Percentiles rank a stretch among this genome's conserved stretches.
phyloP scores from a whole-genome alignment of 2,113 vertebrate genomes.

The Willisornis vidua region DNA sequence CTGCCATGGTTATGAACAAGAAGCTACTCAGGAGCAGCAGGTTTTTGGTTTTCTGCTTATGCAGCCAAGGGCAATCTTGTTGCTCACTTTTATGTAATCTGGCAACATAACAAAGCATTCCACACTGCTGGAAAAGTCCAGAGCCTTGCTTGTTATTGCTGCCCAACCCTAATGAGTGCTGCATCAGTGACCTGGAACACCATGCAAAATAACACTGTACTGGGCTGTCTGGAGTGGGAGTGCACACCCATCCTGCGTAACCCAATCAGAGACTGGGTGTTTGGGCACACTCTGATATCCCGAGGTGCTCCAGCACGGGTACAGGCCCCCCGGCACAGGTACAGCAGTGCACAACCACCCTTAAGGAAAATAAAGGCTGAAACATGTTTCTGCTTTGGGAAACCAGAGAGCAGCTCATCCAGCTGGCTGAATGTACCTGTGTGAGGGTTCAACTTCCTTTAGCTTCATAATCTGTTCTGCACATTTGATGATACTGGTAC shows the following conservation, averaged over 20 bases:
- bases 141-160: neutral
- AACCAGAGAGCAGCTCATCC: neutral
- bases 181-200: neutral
- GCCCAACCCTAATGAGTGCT: neutral
- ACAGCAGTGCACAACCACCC: neutral
- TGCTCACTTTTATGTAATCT: neutral
- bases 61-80: neutral
- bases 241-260: neutral
- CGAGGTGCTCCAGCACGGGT: neutral
- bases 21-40: neutral
- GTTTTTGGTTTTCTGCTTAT: neutral
- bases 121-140: neutral
- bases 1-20: fast-evolving
- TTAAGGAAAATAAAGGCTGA: neutral
- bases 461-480: neutral
- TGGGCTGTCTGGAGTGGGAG: neutral
- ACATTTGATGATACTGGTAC: neutral
- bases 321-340: neutral
- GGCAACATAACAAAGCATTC: neutral
- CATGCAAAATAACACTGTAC: neutral
- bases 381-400: neutral
- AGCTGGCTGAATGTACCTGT: neutral
- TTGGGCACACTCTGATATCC: neutral
- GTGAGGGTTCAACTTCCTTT: neutral
- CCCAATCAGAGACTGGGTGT: neutral